A percentile compares a stretch with the other conserved stretches of the same genome.
phyloP scores from a whole-genome alignment of 2,113 vertebrate species.

The Argyrosomus japonicus region DNA sequence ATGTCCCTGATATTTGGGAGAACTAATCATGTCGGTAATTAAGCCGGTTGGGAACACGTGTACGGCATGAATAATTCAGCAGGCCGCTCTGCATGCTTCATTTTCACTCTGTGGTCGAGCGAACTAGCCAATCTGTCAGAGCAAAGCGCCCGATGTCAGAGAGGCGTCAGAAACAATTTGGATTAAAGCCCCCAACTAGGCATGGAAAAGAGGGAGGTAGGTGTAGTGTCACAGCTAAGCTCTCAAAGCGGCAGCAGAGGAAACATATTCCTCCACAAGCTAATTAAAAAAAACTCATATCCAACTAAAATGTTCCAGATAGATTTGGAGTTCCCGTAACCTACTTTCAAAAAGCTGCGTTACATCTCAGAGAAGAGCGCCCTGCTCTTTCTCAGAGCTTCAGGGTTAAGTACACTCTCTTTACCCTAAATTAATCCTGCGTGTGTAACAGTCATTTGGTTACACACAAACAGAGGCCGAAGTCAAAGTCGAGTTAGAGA shows the following conservation, averaged over 20 bases:
- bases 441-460: constrained; percentile 14
- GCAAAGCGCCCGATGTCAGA: constrained; percentile 39
- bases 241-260: constrained; percentile 22
- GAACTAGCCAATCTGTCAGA: constrained; percentile 56
- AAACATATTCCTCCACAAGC: constrained; percentile 15
- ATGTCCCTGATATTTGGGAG: constrained; percentile 43
- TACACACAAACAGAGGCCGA: not conserved
- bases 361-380: not conserved
- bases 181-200: constrained; percentile 50
- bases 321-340: constrained; percentile 50
- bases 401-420: constrained; percentile 37
- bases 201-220: constrained; percentile 21
- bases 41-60: constrained; percentile 65
- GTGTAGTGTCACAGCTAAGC: constrained; percentile 52
- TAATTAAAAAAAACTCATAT: constrained; percentile 53
- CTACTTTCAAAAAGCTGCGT: constrained; percentile 47
- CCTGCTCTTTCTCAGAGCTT: constrained; percentile 6
- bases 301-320: constrained; percentile 8
- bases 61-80: constrained; percentile 72
- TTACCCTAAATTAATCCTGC: constrained; percentile 31
- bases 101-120: constrained; percentile 24
- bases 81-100: constrained; percentile 39
- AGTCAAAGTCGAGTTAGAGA: constrained; percentile 28
- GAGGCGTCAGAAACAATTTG: constrained; percentile 59
- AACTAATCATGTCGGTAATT: constrained; percentile 70